phyloP scores from a whole-genome alignment of 2,797 vertebrate genomes.

The Bovichtus diacanthus region DNA sequence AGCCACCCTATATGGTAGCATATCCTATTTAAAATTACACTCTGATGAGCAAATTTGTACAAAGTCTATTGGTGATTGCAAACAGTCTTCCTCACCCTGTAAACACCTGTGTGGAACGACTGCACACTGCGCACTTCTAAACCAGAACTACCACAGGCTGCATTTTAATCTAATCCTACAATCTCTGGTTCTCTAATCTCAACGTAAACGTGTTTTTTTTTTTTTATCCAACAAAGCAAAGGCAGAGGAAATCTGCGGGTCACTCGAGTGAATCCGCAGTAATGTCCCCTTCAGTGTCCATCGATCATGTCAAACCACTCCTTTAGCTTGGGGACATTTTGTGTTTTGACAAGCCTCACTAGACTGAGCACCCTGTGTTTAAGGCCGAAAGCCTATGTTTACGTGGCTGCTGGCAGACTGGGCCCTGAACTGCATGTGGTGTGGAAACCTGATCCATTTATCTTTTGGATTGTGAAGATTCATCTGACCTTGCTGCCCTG shows the following conservation, averaged over 20 bases:
- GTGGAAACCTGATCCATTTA: slow-evolving; percentile 78
- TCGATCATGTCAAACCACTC: slow-evolving; percentile 71
- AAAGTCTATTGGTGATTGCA: slow-evolving; percentile 51
- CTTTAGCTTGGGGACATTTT: slow-evolving; percentile 71
- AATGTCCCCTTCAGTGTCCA: slow-evolving; percentile 64
- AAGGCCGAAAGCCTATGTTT: slow-evolving; percentile 74
- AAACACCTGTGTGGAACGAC: slow-evolving; percentile 41
- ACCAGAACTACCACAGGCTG: slow-evolving; percentile 33
- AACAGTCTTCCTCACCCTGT: slow-evolving; percentile 29
- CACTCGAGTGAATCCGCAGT: slow-evolving; percentile 52
- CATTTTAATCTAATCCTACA: slow-evolving; percentile 65
- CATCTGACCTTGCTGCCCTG: slow-evolving; percentile 73
- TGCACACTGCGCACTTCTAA: slow-evolving; percentile 41
- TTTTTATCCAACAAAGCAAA: slow-evolving; percentile 52
- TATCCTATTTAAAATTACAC: slow-evolving; percentile 64
- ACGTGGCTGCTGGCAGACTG: slow-evolving; percentile 69
- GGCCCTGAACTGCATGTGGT: slow-evolving; percentile 68
- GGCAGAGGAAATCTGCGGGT: slow-evolving; percentile 53
- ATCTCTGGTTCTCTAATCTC: slow-evolving; percentile 51
- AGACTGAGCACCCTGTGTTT: slow-evolving; percentile 74
- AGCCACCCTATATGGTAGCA: slow-evolving; percentile 48
- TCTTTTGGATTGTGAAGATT: slow-evolving; percentile 74
- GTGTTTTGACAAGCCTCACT: slow-evolving; percentile 75
- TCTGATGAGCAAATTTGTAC: slow-evolving; percentile 72
- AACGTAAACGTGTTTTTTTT: slow-evolving; percentile 43